A percentile compares a stretch with the other conserved stretches of the same genome.
Conservation (phyloP, 23 tunicate species). For the Trididemnum clinides region DNA sequence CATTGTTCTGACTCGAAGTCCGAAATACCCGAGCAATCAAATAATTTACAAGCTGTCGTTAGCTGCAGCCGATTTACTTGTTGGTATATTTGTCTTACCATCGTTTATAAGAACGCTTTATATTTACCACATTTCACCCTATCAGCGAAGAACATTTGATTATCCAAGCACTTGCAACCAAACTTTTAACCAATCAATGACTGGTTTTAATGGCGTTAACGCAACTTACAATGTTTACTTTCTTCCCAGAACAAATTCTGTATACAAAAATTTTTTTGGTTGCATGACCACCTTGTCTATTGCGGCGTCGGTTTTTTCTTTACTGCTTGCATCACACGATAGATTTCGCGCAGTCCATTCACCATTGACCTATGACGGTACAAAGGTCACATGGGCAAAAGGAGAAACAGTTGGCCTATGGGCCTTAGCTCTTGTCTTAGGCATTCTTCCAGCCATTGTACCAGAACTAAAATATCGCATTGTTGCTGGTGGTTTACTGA, state of each 20-base stretch:
- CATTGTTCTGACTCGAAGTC: neutral
- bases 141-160: neutral
- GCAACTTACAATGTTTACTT: neutral
- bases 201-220: neutral
- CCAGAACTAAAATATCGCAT: slow-evolving; percentile 1
- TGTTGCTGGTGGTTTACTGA: slow-evolving; percentile 6
- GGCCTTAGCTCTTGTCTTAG: slow-evolving; percentile 13
- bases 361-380: slow-evolving; percentile 39
- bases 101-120: neutral
- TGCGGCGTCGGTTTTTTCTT: slow-evolving; percentile 32
- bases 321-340: slow-evolving; percentile 41
- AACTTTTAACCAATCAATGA: neutral
- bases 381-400: slow-evolving; percentile 24
- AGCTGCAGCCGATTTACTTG: slow-evolving; percentile 22
- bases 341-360: slow-evolving; percentile 35
- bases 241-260: neutral
- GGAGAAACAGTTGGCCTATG: slow-evolving; percentile 1
- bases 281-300: slow-evolving; percentile 39
- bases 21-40: neutral
- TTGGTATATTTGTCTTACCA: slow-evolving; percentile 24
- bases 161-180: neutral
- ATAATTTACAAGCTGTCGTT: slow-evolving; percentile 14
- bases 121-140: neutral
- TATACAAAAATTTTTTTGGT: neutral
- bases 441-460: slow-evolving; percentile 18